Conservation (phyloP, 2,888 invertebrate genomes). For the Liodrosophila aerea region DNA sequence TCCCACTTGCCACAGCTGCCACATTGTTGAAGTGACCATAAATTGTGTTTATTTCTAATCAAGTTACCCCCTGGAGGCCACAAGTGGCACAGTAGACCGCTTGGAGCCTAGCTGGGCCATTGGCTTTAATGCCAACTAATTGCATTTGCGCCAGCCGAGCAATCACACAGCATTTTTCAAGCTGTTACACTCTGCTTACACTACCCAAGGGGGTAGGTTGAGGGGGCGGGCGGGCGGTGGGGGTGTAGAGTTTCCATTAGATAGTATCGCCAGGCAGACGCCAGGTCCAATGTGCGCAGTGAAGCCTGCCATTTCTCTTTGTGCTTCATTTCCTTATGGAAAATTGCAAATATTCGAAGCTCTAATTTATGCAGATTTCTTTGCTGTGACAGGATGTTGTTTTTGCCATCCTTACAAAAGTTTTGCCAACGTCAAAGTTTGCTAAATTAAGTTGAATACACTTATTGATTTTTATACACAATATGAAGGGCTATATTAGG, state of each 20-base stretch:
- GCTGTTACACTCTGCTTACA: conserved; percentile 4
- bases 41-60: conserved; percentile 58
- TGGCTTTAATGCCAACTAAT: conserved; percentile 55
- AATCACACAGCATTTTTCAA: conserved; percentile 6
- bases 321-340: conserved; percentile 30
- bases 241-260: conserved; percentile 6
- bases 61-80: conserved; percentile 13
- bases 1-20: conserved; percentile 9
- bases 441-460: conserved; percentile 32
- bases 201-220: not conserved
- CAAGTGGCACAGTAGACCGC: no score
- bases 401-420: conserved; percentile 12
- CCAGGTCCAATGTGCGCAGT: conserved; percentile 33
- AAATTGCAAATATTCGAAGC: conserved; percentile 31
- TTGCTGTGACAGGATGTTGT: conserved; percentile 8
- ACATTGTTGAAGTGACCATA: conserved; percentile 24
- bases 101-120: conserved; percentile 6
- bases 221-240: conserved; percentile 9
- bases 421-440: conserved; percentile 10
- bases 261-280: conserved; percentile 48
- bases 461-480: conserved; percentile 54
- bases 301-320: conserved; percentile 1
- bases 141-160: conserved; percentile 48
- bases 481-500: not conserved
- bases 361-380: not conserved